These are phyloP conservation scores for Acrocephalus kingi DNA, from an alignment of 2,113 vertebrate species.

Conservation along the genomic window DNA sequence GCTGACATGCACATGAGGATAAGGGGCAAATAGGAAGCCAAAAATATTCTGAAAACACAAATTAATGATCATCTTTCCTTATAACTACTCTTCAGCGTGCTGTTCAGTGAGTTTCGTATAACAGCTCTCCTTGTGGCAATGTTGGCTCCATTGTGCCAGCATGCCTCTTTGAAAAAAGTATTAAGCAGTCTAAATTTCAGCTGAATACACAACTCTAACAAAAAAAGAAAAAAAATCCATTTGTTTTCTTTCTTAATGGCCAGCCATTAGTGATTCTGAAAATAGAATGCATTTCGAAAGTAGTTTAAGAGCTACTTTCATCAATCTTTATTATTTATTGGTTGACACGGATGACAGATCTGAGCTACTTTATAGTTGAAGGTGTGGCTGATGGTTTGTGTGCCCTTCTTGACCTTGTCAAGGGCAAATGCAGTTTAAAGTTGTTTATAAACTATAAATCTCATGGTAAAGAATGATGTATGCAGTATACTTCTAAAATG, in stretches of 20 bases:
- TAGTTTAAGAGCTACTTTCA: constrained; percentile 60
- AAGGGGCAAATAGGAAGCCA: background rate
- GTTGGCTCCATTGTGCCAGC: background rate
- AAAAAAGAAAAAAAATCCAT: background rate
- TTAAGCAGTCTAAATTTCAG: constrained; percentile 8
- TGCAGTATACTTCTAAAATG: constrained; percentile 42
- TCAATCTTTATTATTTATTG: constrained; percentile 72
- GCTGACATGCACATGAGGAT: background rate
- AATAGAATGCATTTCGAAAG: constrained; percentile 58
- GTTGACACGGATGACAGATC: constrained; percentile 63
- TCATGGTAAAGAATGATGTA: constrained; percentile 59
- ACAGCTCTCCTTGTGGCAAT: background rate
- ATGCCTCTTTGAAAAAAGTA: background rate
- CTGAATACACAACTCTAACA: background rate
- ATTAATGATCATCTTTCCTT: background rate
- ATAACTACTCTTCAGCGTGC: background rate
- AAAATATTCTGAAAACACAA: background rate
- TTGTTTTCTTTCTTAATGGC: constrained; percentile 63
- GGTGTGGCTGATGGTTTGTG: constrained; percentile 62
- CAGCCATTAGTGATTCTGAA: constrained; percentile 55
- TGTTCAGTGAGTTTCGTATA: background rate
- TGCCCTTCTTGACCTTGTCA: constrained; percentile 69
- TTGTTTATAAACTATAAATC: constrained; percentile 72
- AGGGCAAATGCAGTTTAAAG: constrained; percentile 69
- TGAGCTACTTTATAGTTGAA: constrained; percentile 67